A percentile compares a stretch with the other conserved stretches of the same genome.
Conservation (phyloP, 1,140 invertebrate species). For the Drosophila bocqueti region DNA sequence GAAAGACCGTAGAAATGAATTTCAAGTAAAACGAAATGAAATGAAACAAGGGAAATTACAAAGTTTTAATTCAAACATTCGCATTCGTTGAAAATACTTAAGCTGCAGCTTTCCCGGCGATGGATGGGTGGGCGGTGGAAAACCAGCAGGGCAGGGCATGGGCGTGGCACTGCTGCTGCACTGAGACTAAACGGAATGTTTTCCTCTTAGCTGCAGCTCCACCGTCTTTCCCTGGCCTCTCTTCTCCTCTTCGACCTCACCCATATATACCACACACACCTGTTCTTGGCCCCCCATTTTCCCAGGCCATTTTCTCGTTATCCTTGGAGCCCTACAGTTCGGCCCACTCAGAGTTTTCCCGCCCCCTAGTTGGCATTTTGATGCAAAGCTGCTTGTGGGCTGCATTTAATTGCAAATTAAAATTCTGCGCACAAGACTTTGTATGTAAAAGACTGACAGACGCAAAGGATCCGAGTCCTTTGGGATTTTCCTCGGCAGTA, state of each 20-base stretch:
- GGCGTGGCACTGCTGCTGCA: conserved; percentile 23
- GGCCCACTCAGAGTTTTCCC: conserved; percentile 15
- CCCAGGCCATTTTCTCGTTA: background rate
- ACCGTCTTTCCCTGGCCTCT: conserved; percentile 21
- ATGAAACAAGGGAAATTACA: conserved; percentile 84
- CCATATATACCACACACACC: conserved; percentile 28
- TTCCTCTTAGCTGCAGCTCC: conserved; percentile 56
- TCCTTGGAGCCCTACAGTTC: conserved; percentile 20
- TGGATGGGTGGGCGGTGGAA: background rate
- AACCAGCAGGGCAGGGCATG: background rate
- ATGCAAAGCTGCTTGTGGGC: conserved; percentile 81
- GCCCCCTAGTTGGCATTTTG: conserved; percentile 63
- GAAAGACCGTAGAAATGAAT: conserved; percentile 76
- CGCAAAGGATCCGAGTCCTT: conserved; percentile 60
- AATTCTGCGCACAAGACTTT: conserved; percentile 83
- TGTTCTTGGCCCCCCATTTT: background rate
- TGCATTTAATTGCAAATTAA: conserved; percentile 84
- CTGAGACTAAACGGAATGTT: conserved; percentile 65
- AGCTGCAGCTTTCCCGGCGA: conserved; percentile 64
- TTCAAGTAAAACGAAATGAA: conserved; percentile 81
- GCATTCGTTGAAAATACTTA: conserved; percentile 81
- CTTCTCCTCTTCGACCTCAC: conserved; percentile 12
- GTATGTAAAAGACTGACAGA: conserved; percentile 74
- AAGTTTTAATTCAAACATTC: conserved; percentile 84
- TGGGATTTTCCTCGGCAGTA: conserved; percentile 54